Percentiles rank a stretch among this genome's conserved stretches.
Evolutionary conservation across 2,113 vertebrate genomes (phyloP).

Genomic region (Myotis brandtii): DNA sequence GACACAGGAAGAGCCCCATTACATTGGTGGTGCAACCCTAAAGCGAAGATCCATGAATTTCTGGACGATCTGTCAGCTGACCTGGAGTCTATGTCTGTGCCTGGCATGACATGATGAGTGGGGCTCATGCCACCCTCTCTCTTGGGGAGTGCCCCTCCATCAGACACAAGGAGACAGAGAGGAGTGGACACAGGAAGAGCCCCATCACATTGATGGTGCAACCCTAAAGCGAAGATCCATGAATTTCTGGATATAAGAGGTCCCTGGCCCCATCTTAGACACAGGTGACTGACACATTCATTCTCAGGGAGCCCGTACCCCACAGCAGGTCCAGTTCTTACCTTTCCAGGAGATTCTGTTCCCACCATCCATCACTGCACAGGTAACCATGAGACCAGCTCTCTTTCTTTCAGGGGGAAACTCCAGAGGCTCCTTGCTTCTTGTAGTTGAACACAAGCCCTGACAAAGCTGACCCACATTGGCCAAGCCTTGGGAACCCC

Average conservation of each 20-base stretch:
- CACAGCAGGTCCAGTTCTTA: not conserved
- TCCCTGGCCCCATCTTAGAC: not conserved
- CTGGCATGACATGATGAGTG: too few species aligned
- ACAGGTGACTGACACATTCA: not conserved
- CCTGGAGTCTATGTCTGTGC: not conserved
- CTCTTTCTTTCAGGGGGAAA: not conserved
- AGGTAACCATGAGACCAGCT: not conserved
- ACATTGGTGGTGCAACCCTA: fast-evolving
- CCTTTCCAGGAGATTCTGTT: not conserved
- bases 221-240: not conserved
- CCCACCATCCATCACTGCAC: not conserved
- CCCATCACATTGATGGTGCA: fast-evolving
- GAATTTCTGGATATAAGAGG: not conserved
- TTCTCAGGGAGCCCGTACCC: not conserved
- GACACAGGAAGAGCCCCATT: not conserved
- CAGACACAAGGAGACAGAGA: not conserved
- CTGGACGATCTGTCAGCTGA: not conserved
- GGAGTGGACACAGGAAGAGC: not conserved
- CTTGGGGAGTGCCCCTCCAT: not conserved
- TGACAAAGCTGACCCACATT: not conserved
- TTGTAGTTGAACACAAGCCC: not conserved
- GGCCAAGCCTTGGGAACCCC: not conserved
- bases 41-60: not conserved
- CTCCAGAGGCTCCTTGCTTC: not conserved
- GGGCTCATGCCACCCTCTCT: not conserved